Evolutionary conservation across 2,888 invertebrate species (phyloP), one percentile per base, ranked within the genome.

Genomic region (Tridacna crocea): DNA sequence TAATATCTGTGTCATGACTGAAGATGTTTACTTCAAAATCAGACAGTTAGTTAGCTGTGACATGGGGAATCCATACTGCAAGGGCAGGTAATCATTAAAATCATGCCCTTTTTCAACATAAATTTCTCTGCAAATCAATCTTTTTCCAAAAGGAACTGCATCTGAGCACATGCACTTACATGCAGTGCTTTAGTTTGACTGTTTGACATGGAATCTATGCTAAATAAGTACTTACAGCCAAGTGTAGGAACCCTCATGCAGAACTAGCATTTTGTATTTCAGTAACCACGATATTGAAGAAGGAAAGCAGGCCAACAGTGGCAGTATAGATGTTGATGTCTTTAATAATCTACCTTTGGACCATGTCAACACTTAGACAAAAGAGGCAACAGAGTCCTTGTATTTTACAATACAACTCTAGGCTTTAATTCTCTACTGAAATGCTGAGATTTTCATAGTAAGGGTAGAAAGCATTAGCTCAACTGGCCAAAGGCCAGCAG

Each of bases 251-350:
- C 17, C 10, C 4, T 55, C n/a, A 55, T 55, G 1, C 55, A 19
- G 19, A 27, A 27, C 15, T 65, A 4, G 10, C 27, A 2, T 65
- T 6, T 27, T 61, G 3, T 27, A 15, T n/a, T 66, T 66, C 66
- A 66, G 66, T 27, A 46, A 46, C 46, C 46, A 66, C 17, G 66
- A 66, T 4, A n/a, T 66, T 66, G 66, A 66, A n/a, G n/a, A 26
- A 17, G 66, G 66, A 19, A 36, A 36, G 19, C 36, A 46, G n/a
- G 66, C 46, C 27, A 66, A 79, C 75, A 79, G 79, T 70, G 79
- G 79, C 22, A 79, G 46, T n/a, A 79, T 79, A 2, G 75, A 79
- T 51, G 51, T 75, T 2, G 27, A 36, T 19, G 60, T 79, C 26
- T 79, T 79, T 65, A 19, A 15, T 15, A 10, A 55, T 11, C 36